Percentiles rank a stretch among this genome's conserved stretches.
These are phyloP conservation scores for Puntigrus tetrazona DNA, from an alignment of 2,113 vertebrate species.

Conservation along the genomic window DNA sequence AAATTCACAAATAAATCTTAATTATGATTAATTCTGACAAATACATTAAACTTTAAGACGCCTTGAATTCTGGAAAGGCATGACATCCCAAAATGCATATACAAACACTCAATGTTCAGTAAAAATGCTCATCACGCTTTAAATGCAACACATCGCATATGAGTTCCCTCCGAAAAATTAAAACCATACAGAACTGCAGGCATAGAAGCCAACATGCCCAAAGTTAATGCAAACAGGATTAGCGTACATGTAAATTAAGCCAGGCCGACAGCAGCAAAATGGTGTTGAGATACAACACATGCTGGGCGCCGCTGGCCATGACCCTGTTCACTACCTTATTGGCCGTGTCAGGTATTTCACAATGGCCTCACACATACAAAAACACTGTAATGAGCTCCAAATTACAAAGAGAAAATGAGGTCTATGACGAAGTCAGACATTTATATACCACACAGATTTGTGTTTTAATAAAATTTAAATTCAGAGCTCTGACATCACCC, in stretches of 20 bases:
- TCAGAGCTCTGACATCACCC: neutral
- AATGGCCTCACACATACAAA: neutral
- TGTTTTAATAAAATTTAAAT: neutral
- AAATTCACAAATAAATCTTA: neutral
- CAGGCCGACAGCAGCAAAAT: neutral
- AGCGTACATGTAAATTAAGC: neutral
- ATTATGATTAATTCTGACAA: neutral
- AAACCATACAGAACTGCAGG: neutral
- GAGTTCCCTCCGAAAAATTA: neutral
- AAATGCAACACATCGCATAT: neutral
- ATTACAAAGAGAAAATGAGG: neutral
- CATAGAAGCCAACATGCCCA: neutral
- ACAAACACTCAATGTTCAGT: neutral
- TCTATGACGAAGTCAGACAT: neutral
- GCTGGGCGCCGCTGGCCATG: neutral
- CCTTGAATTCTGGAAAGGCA: neutral
- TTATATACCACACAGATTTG: neutral
- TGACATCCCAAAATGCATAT: neutral
- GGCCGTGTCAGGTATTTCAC: neutral
- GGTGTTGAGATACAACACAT: neutral
- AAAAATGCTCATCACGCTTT: neutral
- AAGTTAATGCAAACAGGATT: neutral
- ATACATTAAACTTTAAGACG: neutral
- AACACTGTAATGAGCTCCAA: neutral
- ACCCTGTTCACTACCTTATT: neutral